Conservation (phyloP, 2,797 vertebrate genomes). For the Anguilla megastoma region DNA sequence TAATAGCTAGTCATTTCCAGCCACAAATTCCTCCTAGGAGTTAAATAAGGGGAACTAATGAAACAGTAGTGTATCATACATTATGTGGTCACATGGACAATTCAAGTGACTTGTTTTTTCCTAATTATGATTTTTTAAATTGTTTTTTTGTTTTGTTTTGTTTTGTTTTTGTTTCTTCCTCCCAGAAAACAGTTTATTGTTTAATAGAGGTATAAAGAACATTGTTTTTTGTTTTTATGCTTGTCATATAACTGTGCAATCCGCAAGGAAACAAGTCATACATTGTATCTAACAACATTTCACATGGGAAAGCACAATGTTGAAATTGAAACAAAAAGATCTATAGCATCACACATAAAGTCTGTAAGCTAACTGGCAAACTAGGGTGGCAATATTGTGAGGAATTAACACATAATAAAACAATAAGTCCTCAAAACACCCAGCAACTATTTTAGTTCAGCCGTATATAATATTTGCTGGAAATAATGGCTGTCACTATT, state of each 20-base stretch:
- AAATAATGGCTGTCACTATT: background rate
- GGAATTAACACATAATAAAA: background rate
- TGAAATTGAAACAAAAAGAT: background rate
- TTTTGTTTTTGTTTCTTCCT: background rate
- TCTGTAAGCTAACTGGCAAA: background rate
- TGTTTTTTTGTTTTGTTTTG: too few species aligned
- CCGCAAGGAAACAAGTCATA: background rate
- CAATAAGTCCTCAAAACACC: background rate
- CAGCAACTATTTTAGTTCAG: background rate
- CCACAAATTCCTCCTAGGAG: background rate
- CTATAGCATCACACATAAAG: background rate
- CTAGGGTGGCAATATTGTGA: background rate
- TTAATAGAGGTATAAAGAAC: background rate
- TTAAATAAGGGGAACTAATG: background rate
- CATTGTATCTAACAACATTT: background rate
- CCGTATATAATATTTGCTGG: background rate
- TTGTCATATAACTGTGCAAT: background rate
- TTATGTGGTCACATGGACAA: background rate
- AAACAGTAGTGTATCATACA: background rate
- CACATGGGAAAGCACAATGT: background rate
- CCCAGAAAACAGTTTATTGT: background rate
- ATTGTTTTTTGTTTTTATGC: background rate
- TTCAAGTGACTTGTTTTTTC: background rate
- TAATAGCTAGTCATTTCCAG: background rate
- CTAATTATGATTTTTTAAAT: background rate